Conservation (phyloP, 2,113 vertebrate species). For the Oplegnathus fasciatus region DNA sequence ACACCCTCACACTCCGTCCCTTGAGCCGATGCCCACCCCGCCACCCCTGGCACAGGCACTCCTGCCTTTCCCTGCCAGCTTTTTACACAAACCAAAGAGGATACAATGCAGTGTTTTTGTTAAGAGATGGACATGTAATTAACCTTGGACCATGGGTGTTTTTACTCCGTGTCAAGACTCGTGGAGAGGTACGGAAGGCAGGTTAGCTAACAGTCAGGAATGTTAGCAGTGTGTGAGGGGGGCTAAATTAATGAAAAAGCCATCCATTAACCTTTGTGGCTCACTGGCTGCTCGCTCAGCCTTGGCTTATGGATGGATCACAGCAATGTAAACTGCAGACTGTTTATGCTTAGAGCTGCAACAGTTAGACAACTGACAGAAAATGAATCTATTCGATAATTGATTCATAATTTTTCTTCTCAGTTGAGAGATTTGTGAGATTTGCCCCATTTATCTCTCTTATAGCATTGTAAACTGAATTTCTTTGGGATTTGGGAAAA, state of each 20-base stretch:
- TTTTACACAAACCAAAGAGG: slow-evolving; percentile 68
- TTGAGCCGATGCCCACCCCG: slow-evolving; percentile 67
- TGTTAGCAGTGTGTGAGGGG: slow-evolving; percentile 20
- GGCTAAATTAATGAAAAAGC: slow-evolving; percentile 47
- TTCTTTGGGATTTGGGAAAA: not conserved
- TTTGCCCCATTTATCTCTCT: slow-evolving; percentile 12
- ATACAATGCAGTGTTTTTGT: slow-evolving; percentile 66
- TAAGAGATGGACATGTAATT: slow-evolving; percentile 70
- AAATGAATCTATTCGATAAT: not conserved
- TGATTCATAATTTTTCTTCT: slow-evolving; percentile 3
- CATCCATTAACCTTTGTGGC: slow-evolving; percentile 61
- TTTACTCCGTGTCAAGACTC: slow-evolving; percentile 40
- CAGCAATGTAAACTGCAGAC: slow-evolving; percentile 9
- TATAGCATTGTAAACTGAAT: not conserved
- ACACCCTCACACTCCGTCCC: slow-evolving; percentile 59
- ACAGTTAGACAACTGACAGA: not conserved
- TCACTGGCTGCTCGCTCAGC: slow-evolving; percentile 42
- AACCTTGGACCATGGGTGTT: slow-evolving; percentile 69
- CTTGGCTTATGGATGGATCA: slow-evolving; percentile 27
- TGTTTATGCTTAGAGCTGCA: slow-evolving; percentile 14
- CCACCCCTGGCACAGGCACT: slow-evolving; percentile 66
- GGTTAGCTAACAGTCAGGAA: slow-evolving; percentile 47
- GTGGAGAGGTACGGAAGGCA: slow-evolving; percentile 45
- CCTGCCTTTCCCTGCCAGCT: slow-evolving; percentile 59
- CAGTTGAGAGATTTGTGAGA: not conserved